Percentiles rank a stretch among this genome's conserved stretches.
These are phyloP conservation scores for Lordiphosa collinella DNA, from an alignment of 1,140 invertebrate species.

Conservation along the genomic window DNA sequence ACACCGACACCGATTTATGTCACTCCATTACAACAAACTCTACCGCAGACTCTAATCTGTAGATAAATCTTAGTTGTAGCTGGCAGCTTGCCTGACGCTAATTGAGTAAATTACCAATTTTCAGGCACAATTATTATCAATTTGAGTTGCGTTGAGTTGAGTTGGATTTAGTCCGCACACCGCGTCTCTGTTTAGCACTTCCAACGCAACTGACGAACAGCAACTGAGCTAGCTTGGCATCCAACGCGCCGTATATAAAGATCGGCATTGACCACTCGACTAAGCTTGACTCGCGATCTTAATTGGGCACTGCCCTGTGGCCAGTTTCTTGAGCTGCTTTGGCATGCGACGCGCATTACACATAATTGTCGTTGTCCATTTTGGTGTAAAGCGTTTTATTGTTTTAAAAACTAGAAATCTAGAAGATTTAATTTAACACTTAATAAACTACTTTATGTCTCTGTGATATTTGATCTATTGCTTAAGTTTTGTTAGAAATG, in stretches of 20 bases:
- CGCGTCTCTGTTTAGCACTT: slow-evolving; percentile 14
- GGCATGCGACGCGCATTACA: slow-evolving; percentile 16
- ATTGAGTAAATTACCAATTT: slow-evolving; percentile 43
- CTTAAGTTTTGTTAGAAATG: neutral
- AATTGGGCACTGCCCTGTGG: slow-evolving; percentile 15
- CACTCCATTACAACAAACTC: neutral
- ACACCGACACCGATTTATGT: too few species aligned
- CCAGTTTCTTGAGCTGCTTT: slow-evolving; percentile 16
- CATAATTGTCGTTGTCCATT: slow-evolving; percentile 15
- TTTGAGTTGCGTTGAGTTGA: slow-evolving; percentile 11
- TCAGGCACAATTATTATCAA: slow-evolving; percentile 34
- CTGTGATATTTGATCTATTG: too few species aligned
- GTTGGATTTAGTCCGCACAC: neutral
- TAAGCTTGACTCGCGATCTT: slow-evolving; percentile 27
- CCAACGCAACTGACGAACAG: slow-evolving; percentile 10
- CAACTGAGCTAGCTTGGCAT: slow-evolving; percentile 24
- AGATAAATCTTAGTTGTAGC: neutral
- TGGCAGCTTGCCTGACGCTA: slow-evolving; percentile 1
- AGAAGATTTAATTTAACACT: slow-evolving; percentile 3
- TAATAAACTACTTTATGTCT: too few species aligned
- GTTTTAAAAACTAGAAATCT: neutral
- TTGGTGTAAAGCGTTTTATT: slow-evolving; percentile 2
- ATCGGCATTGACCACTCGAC: slow-evolving; percentile 4
- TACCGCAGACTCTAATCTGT: too few species aligned
- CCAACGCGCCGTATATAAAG: slow-evolving; percentile 16